Evolutionary conservation across 1,140 invertebrate species (phyloP).

Genomic region (Magallana angulata): DNA sequence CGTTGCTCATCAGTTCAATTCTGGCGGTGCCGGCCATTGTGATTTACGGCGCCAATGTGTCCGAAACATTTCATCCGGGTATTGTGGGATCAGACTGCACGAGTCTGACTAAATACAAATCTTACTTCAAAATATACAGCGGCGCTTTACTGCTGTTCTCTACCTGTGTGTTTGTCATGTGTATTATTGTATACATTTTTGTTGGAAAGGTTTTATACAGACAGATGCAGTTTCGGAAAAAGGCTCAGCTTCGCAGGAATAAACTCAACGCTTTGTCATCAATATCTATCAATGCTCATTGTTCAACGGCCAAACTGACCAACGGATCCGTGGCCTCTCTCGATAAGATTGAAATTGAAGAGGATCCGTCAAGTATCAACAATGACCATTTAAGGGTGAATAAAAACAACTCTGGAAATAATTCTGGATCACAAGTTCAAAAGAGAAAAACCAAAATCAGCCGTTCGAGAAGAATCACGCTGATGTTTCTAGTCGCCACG

Average conservation of each 20-base stretch:
- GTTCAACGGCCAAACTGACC: constrained; percentile 47
- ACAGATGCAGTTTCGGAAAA: constrained; percentile 51
- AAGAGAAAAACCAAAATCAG: constrained; percentile 37
- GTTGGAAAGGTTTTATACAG: constrained; percentile 54
- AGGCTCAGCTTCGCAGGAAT: constrained; percentile 29
- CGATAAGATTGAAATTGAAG: constrained; percentile 15
- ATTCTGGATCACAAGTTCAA: background rate
- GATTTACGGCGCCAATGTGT: constrained; percentile 45
- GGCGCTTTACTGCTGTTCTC: constrained; percentile 44
- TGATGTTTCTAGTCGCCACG: constrained; percentile 49
- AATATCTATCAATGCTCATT: constrained; percentile 59
- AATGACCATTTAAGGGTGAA: constrained; percentile 39
- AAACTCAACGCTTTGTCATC: constrained; percentile 37
- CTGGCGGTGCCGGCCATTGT: constrained; percentile 40
- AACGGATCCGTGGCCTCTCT: constrained; percentile 12
- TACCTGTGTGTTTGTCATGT: constrained; percentile 50
- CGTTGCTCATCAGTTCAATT: constrained; percentile 1
- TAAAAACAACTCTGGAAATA: background rate
- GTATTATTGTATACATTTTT: constrained; percentile 46
- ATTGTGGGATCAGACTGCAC: constrained; percentile 52
- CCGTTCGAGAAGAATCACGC: constrained; percentile 40
- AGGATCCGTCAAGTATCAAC: constrained; percentile 42
- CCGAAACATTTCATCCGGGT: constrained; percentile 19
- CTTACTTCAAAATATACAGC: constrained; percentile 49
- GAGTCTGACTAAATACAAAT: constrained; percentile 31